Conservation (phyloP, 1,140 invertebrate genomes). For the Pseudobourletiella spinata region DNA sequence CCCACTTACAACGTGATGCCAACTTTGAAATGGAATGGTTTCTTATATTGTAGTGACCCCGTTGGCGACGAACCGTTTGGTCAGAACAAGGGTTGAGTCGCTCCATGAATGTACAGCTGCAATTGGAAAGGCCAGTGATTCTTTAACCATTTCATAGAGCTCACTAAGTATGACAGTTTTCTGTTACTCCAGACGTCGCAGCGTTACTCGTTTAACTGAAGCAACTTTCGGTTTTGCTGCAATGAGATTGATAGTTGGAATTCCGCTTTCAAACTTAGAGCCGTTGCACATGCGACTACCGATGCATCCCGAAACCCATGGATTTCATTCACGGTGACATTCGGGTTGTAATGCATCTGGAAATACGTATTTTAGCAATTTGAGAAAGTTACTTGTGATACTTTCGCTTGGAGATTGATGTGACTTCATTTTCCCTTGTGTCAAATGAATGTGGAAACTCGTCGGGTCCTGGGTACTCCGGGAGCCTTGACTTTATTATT, state of each 20-base stretch:
- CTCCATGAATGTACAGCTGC: slow-evolving; percentile 16
- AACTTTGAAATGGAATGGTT: background rate
- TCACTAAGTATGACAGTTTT: too few relatives aligned
- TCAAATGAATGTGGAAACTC: slow-evolving; percentile 7
- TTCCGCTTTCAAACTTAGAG: background rate
- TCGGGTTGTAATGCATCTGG: background rate
- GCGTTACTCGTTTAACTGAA: slow-evolving; percentile 15
- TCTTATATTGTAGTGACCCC: slow-evolving; percentile 39
- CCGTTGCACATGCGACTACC: background rate
- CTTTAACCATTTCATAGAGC: slow-evolving; percentile 7
- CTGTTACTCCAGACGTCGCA: slow-evolving; percentile 26
- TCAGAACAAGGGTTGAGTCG: slow-evolving; percentile 41
- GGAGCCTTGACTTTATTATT: slow-evolving; percentile 36
- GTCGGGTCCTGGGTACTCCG: slow-evolving; percentile 37
- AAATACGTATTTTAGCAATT: background rate
- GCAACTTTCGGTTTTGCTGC: slow-evolving; percentile 23
- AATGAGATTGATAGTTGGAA: background rate
- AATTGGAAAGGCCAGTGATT: background rate
- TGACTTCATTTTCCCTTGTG: too few relatives aligned
- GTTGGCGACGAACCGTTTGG: slow-evolving; percentile 42
- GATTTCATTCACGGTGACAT: background rate
- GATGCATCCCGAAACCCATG: slow-evolving; percentile 7
- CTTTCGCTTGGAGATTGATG: too few relatives aligned
- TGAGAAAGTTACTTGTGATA: slow-evolving; percentile 1
- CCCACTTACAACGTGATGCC: slow-evolving; percentile 2